These are phyloP conservation scores for Chelonus formosanus DNA, from an alignment of 2,888 invertebrate genomes.

Conservation along the genomic window DNA sequence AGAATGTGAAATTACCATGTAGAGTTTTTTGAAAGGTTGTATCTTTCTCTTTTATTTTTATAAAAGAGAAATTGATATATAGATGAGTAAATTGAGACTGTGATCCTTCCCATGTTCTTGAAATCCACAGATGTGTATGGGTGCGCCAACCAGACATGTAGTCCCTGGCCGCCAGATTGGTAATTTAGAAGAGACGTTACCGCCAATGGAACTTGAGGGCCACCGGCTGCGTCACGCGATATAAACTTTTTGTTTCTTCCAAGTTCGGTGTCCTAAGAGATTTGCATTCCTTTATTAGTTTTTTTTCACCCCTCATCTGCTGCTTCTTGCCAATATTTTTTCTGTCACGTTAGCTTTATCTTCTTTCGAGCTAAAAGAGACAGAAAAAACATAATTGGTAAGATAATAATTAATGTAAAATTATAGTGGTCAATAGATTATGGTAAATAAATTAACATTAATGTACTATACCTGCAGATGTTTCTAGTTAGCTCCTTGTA, in stretches of 20 bases:
- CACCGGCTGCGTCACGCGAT: slow-evolving; percentile 39
- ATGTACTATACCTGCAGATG: too few relatives aligned
- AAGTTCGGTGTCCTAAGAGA: slow-evolving; percentile 42
- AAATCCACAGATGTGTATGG: slow-evolving; percentile 7
- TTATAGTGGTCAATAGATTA: too few relatives aligned
- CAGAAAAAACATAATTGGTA: too few relatives aligned
- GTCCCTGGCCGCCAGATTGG: slow-evolving; percentile 48
- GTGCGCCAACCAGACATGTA: slow-evolving; percentile 37
- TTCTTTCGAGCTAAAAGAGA: too few relatives aligned
- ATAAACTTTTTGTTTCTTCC: slow-evolving; percentile 48
- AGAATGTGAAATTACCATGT: slow-evolving; percentile 25
- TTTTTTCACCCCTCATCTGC: slow-evolving; percentile 35
- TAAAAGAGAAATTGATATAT: slow-evolving; percentile 2
- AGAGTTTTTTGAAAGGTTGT: slow-evolving; percentile 1
- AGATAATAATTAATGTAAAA: too few relatives aligned
- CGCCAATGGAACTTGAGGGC: slow-evolving; percentile 37
- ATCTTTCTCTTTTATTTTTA: slow-evolving; percentile 4
- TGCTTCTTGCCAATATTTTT: slow-evolving; percentile 21
- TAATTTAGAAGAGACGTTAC: slow-evolving; percentile 50
- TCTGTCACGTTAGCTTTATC: slow-evolving; percentile 17
- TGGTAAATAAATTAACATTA: too few relatives aligned
- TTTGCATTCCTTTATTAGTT: slow-evolving; percentile 48
- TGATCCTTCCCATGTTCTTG: background rate
- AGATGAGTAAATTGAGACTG: background rate
- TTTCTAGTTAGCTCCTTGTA: too few relatives aligned